A percentile compares a stretch with the other conserved stretches of the same genome.
Evolutionary conservation across 2,888 invertebrate genomes (phyloP).

Genomic region (Heliconius charithonia): DNA sequence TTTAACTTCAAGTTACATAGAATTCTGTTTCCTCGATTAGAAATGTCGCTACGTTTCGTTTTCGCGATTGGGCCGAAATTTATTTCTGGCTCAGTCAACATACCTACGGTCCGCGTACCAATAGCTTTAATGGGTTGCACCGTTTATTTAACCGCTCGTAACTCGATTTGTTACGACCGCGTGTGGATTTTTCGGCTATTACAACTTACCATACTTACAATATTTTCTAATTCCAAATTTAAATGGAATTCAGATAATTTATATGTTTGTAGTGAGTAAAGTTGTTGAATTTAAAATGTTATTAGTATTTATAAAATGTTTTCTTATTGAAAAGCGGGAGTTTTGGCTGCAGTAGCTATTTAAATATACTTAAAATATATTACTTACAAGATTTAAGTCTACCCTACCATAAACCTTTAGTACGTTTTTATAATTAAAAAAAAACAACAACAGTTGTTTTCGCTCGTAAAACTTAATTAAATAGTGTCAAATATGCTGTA

Average conservation of each 20-base stretch:
- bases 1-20: constrained; percentile 32
- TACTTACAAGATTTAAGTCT: background rate
- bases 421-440: constrained; percentile 71
- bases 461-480: too few relatives aligned
- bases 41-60: constrained; percentile 50
- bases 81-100: constrained; percentile 75
- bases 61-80: constrained; percentile 65
- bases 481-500: too few relatives aligned
- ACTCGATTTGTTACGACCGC: constrained; percentile 71
- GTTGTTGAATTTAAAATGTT: background rate
- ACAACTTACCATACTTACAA: constrained; percentile 57
- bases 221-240: constrained; percentile 31
- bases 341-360: background rate
- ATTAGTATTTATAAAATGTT: background rate
- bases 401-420: constrained; percentile 58
- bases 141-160: constrained; percentile 81
- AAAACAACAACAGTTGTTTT: constrained; percentile 37
- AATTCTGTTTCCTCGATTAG: constrained; percentile 40
- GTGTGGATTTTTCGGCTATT: constrained; percentile 74
- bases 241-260: background rate
- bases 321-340: background rate
- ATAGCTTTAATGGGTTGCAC: constrained; percentile 74
- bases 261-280: background rate
- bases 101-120: constrained; percentile 60
- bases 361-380: background rate